Percentiles rank a stretch among this genome's conserved stretches.
phyloP scores from a whole-genome alignment of 2,113 vertebrate genomes.

The Mesocricetus auratus region DNA sequence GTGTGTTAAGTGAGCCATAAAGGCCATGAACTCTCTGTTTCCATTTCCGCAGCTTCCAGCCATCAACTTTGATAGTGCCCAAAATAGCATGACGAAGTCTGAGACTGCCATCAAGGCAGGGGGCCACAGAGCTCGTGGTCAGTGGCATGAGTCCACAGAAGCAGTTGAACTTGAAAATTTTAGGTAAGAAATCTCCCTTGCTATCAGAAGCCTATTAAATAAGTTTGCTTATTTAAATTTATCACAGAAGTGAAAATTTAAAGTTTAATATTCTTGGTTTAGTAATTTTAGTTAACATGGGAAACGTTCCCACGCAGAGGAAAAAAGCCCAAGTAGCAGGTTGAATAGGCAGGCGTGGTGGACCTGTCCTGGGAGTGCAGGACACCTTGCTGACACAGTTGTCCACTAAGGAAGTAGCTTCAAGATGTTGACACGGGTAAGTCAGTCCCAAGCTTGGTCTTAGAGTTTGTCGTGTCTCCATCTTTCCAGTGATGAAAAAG shows the following conservation, averaged over 20 bases:
- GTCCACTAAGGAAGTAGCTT: not conserved
- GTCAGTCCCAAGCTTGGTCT: not conserved
- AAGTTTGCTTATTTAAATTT: not conserved
- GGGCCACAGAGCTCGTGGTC: slow-evolving; percentile 74
- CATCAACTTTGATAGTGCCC: slow-evolving; percentile 83
- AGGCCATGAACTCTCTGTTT: slow-evolving; percentile 41
- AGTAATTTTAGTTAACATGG: not conserved
- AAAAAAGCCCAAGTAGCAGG: not conserved
- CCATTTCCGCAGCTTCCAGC: slow-evolving; percentile 87
- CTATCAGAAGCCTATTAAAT: not conserved
- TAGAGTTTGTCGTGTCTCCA: not conserved
- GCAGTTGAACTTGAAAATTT: slow-evolving; percentile 92
- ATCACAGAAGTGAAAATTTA: not conserved
- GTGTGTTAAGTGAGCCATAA: not conserved
- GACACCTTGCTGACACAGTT: not conserved
- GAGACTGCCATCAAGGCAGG: slow-evolving; percentile 75
- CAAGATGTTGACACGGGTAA: not conserved
- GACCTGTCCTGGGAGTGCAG: not conserved
- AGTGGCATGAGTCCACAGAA: slow-evolving; percentile 87
- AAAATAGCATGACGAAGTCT: slow-evolving; percentile 81
- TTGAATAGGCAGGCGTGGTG: not conserved
- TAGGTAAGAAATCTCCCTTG: slow-evolving; percentile 86
- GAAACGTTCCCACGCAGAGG: not conserved
- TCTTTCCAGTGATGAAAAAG: not conserved
- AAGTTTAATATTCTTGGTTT: not conserved